A percentile compares a stretch with the other conserved stretches of the same genome.
These are phyloP conservation scores for Hydrolagus affinis DNA, from an alignment of 2,113 vertebrate species.

Conservation along the genomic window DNA sequence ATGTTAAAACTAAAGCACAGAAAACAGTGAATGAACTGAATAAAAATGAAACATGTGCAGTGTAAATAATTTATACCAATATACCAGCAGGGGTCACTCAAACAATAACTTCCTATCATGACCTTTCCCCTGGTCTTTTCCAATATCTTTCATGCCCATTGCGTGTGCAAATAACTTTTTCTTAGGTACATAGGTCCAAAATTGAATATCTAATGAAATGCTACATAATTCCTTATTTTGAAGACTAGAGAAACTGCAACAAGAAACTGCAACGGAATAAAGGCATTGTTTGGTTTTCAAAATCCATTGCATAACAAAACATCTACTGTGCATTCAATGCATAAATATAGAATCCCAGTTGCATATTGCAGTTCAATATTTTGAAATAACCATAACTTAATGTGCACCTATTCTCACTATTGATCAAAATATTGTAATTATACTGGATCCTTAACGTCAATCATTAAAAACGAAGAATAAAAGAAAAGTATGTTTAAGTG, in stretches of 20 bases:
- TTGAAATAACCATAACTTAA: neutral
- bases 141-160: neutral
- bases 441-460: neutral
- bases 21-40: neutral
- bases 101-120: slow-evolving; percentile 23
- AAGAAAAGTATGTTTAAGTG: neutral
- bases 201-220: neutral
- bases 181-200: too few relatives aligned
- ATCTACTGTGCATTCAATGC: neutral
- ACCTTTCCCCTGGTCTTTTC: neutral
- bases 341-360: too few relatives aligned
- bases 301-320: neutral
- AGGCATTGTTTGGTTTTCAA: neutral
- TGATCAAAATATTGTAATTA: neutral
- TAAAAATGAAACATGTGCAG: neutral
- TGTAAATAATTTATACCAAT: slow-evolving; percentile 24
- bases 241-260: neutral
- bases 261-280: neutral
- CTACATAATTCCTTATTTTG: neutral
- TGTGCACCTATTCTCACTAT: neutral
- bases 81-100: slow-evolving; percentile 30
- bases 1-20: neutral
- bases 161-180: neutral
- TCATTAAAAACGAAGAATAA: slow-evolving; percentile 10
- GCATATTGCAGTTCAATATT: neutral